These are phyloP conservation scores for Tamandua tetradactyla DNA, from an alignment of 2,797 vertebrate genomes.

Conservation along the genomic window DNA sequence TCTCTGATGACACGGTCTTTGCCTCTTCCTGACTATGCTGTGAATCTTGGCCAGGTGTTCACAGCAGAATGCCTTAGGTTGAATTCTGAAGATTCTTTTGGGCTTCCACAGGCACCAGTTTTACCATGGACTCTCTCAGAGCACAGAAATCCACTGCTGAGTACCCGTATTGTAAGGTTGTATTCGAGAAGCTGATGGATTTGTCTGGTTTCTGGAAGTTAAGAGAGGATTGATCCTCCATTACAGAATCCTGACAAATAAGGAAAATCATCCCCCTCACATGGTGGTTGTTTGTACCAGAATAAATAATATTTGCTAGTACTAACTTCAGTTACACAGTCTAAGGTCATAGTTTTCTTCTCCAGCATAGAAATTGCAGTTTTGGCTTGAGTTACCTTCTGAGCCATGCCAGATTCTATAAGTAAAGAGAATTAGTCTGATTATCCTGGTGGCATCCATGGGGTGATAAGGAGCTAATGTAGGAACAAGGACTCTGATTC, in stretches of 20 bases:
- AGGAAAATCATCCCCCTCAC: conserved; percentile 51
- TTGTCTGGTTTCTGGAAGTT: conserved; percentile 34
- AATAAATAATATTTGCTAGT: conserved; percentile 31
- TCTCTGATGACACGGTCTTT: not conserved
- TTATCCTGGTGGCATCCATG: not conserved
- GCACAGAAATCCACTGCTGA: conserved; percentile 70
- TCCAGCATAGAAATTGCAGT: conserved; percentile 31
- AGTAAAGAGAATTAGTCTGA: not conserved
- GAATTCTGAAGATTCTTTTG: conserved; percentile 34
- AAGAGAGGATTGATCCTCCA: not conserved
- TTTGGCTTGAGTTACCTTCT: conserved; percentile 59
- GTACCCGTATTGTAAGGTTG: not conserved
- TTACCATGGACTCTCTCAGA: conserved; percentile 30
- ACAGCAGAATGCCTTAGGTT: not conserved
- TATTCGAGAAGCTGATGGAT: conserved; percentile 59
- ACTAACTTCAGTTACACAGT: conserved; percentile 57
- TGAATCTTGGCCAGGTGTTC: not conserved
- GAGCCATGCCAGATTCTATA: conserved; percentile 21
- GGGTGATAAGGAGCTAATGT: not conserved
- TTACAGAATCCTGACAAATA: conserved; percentile 7
- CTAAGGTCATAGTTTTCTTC: conserved; percentile 56
- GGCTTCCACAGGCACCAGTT: rapidly evolving
- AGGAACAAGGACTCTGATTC: not conserved
- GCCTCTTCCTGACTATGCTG: not conserved
- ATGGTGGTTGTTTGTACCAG: conserved; percentile 71